These are phyloP conservation scores for Lithosia quadra DNA, from an alignment of 2,888 invertebrate genomes.

Conservation along the genomic window DNA sequence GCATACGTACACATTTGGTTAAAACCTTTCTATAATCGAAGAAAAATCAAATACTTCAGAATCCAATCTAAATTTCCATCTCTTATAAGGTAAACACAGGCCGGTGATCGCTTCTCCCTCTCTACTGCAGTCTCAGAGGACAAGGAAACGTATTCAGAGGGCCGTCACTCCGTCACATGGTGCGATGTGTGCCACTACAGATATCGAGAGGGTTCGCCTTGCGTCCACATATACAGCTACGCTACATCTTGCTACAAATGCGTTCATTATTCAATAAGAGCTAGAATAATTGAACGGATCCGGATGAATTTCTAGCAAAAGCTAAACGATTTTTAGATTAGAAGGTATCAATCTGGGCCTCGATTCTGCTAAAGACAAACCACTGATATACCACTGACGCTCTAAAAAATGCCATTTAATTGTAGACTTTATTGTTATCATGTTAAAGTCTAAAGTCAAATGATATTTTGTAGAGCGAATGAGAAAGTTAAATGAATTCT, in stretches of 20 bases:
- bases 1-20: background rate
- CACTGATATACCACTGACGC: no score
- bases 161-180: conserved; percentile 46
- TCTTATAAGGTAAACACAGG: conserved; percentile 36
- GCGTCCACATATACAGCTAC: conserved; percentile 10
- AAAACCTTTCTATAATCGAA: background rate
- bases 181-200: conserved; percentile 54
- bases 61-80: conserved; percentile 20
- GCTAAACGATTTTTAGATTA: no score
- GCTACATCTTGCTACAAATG: background rate
- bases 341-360: no score
- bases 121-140: conserved; percentile 48
- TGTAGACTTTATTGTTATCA: no score
- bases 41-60: conserved; percentile 17
- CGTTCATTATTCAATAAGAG: no score
- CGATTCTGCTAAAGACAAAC: no score
- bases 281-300: no score
- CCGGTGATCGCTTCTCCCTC: conserved; percentile 36
- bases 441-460: no score
- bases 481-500: no score
- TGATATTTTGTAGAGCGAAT: no score
- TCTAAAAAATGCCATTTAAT: no score
- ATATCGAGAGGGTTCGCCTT: conserved; percentile 50
- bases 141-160: conserved; percentile 58
- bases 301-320: no score